A percentile compares a stretch with the other conserved stretches of the same genome.
Conservation (phyloP, 2,113 vertebrate genomes). For the Casuarius casuarius region DNA sequence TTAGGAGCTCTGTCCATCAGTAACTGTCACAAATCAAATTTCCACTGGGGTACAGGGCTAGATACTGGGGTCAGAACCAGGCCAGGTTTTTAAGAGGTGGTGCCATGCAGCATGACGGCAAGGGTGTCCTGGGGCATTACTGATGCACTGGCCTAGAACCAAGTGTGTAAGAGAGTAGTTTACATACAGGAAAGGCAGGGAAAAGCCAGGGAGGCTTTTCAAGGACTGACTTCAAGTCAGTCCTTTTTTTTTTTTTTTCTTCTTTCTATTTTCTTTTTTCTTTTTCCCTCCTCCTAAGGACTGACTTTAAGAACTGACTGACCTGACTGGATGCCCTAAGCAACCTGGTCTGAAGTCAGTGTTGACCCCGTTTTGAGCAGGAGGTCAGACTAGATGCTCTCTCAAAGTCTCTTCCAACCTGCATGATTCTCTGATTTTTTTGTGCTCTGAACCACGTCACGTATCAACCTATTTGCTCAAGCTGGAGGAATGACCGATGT, state of each 20-base stretch:
- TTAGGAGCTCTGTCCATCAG: neutral
- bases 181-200: neutral
- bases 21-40: neutral
- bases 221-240: neutral
- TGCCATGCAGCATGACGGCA: neutral
- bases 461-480: fast-evolving
- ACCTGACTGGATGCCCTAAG: neutral
- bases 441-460: fast-evolving
- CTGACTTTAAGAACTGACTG: neutral
- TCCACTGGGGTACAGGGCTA: neutral
- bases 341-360: neutral
- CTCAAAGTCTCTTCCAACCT: neutral
- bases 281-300: neutral
- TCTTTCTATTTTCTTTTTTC: too few relatives aligned
- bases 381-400: neutral
- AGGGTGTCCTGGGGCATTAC: neutral
- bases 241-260: too few relatives aligned
- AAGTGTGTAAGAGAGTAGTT: fast-evolving
- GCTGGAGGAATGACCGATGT: fast-evolving
- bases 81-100: neutral
- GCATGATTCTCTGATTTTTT: neutral
- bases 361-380: neutral
- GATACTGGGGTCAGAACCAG: neutral
- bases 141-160: neutral
- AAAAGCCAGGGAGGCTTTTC: neutral